Evolutionary conservation across 2,113 vertebrate genomes (phyloP).

Genomic region (Colius striatus): DNA sequence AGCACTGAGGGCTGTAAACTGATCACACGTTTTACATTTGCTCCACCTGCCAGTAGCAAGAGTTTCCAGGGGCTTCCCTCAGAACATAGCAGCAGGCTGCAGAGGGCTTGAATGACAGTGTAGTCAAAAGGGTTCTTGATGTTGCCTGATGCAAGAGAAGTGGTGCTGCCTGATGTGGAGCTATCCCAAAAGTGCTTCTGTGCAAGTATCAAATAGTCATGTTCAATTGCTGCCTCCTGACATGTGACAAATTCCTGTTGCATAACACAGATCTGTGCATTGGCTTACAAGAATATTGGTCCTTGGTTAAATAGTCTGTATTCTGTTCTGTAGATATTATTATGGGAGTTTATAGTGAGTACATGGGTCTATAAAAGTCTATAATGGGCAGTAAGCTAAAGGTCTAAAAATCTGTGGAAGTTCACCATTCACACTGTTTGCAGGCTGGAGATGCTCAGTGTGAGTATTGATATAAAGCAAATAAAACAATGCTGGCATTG

Average conservation of each 20-base stretch:
- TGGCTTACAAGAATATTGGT: not conserved
- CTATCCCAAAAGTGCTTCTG: not conserved
- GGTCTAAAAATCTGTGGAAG: not conserved
- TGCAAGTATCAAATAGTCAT: not conserved
- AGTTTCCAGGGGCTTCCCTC: not conserved
- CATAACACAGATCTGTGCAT: rapidly evolving
- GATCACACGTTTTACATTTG: not conserved
- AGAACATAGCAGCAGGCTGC: not conserved
- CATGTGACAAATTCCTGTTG: not conserved
- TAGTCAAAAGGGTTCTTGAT: not conserved
- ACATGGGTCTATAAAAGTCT: not conserved
- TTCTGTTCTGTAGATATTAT: not conserved
- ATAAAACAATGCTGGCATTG: not conserved
- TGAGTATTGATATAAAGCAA: too few relatives aligned
- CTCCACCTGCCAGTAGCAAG: not conserved
- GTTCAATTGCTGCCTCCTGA: not conserved
- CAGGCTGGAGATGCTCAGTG: not conserved
- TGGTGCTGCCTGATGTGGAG: not conserved
- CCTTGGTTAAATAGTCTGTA: not conserved
- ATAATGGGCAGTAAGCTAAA: not conserved
- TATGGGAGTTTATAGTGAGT: not conserved
- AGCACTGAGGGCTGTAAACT: not conserved
- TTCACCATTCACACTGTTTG: not conserved
- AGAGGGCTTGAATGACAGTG: not conserved
- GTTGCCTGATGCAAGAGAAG: not conserved